Conservation (phyloP, 2,797 vertebrate species). For the Phataginus tetradactyla region DNA sequence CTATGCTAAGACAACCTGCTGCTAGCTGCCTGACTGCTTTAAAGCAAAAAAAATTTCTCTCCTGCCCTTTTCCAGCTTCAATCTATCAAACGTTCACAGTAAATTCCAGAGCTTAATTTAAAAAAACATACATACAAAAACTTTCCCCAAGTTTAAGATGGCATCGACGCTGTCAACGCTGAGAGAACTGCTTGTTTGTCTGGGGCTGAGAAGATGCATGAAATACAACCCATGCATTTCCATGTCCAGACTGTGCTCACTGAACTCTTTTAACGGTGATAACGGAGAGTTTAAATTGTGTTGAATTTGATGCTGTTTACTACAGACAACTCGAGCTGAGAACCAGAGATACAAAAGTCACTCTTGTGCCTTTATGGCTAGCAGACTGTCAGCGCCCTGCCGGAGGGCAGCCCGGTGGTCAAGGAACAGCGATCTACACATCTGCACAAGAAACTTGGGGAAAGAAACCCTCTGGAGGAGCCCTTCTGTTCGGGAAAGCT, state of each 20-base stretch:
- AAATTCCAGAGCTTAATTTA: neutral
- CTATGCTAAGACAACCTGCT: neutral
- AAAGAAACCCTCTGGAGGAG: constrained; percentile 18
- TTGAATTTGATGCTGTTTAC: neutral
- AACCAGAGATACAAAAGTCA: neutral
- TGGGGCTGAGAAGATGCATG: neutral
- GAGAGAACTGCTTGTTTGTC: neutral
- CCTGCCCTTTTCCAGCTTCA: neutral
- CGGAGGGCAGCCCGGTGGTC: neutral
- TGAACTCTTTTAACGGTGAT: neutral
- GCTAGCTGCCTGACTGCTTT: neutral
- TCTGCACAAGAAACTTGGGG: constrained; percentile 70
- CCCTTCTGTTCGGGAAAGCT: neutral
- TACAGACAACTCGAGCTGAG: neutral
- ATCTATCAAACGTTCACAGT: neutral
- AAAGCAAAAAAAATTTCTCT: neutral
- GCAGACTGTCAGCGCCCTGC: neutral
- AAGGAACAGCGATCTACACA: neutral
- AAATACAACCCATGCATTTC: neutral
- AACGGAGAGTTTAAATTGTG: neutral
- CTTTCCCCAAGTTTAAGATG: constrained; percentile 62
- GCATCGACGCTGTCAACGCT: neutral
- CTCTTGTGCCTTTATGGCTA: neutral
- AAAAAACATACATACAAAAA: neutral
- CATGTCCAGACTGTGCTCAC: neutral